Conservation (phyloP, 2,113 vertebrate genomes). For the Saccopteryx bilineata region DNA sequence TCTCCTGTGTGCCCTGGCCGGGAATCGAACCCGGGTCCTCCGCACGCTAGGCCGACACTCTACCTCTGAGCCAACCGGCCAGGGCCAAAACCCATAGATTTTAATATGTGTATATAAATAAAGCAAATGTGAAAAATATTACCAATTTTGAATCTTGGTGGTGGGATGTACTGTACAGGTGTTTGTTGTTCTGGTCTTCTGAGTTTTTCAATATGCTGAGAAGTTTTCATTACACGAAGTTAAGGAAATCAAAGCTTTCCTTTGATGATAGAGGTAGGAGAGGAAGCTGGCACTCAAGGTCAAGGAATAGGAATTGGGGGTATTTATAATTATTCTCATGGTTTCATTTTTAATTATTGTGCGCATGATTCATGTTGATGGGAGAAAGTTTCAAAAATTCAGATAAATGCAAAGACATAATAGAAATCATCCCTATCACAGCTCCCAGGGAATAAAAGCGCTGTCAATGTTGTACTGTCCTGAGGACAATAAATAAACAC, state of each 20-base stretch:
- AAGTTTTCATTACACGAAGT: background rate
- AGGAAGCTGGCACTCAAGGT: constrained; percentile 34
- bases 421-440: background rate
- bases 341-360: constrained; percentile 51
- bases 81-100: no score
- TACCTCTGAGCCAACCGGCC: no score
- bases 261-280: background rate
- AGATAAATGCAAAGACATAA: constrained; percentile 53
- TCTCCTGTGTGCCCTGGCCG: no score
- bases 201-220: background rate
- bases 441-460: background rate
- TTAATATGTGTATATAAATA: background rate
- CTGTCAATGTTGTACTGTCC: background rate
- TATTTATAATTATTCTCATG: constrained; percentile 19
- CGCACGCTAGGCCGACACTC: no score
- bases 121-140: background rate
- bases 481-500: background rate
- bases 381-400: constrained; percentile 36
- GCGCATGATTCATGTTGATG: background rate
- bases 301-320: background rate
- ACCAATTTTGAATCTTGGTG: background rate
- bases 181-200: background rate
- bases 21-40: no score
- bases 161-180: background rate
- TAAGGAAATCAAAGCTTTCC: constrained; percentile 52